Conservation (phyloP, 2,797 vertebrate species). For the Channallabes apus region DNA sequence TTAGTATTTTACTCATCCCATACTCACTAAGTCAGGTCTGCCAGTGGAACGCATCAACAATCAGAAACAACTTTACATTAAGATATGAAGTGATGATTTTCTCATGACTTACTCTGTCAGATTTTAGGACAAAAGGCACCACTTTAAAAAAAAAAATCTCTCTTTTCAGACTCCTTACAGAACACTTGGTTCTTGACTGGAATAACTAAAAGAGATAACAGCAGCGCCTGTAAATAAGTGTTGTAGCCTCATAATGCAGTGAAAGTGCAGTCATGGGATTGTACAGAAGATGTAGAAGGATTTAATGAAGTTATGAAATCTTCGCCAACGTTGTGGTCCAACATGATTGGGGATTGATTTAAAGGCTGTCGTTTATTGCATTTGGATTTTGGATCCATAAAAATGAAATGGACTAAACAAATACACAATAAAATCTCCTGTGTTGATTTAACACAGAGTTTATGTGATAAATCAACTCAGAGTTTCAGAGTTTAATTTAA, state of each 20-base stretch:
- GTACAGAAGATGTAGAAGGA: not conserved
- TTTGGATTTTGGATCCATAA: not conserved
- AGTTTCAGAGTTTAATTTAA: too few relatives aligned
- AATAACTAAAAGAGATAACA: not conserved
- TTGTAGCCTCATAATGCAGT: not conserved
- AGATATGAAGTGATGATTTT: not conserved
- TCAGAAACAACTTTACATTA: conserved; percentile 27
- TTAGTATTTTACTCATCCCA: conserved; percentile 42
- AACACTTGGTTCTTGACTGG: not conserved
- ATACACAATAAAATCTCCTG: too few relatives aligned
- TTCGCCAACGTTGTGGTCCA: not conserved
- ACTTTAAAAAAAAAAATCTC: not conserved
- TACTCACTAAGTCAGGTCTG: conserved; percentile 56
- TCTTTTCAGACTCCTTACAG: not conserved
- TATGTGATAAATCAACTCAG: too few relatives aligned
- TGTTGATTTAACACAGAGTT: too few relatives aligned
- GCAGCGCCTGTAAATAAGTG: not conserved
- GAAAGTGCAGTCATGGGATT: not conserved
- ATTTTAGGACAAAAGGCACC: not conserved
- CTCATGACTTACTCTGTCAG: not conserved
- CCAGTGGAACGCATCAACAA: conserved; percentile 42
- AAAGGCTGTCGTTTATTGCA: not conserved
- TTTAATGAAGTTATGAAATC: not conserved
- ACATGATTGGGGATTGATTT: not conserved
- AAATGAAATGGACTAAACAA: not conserved